Evolutionary conservation across 30 jellyfish, hydroid and myxozoan species (phyloP).

Genomic region (Calvadosia cruxmelitensis): DNA sequence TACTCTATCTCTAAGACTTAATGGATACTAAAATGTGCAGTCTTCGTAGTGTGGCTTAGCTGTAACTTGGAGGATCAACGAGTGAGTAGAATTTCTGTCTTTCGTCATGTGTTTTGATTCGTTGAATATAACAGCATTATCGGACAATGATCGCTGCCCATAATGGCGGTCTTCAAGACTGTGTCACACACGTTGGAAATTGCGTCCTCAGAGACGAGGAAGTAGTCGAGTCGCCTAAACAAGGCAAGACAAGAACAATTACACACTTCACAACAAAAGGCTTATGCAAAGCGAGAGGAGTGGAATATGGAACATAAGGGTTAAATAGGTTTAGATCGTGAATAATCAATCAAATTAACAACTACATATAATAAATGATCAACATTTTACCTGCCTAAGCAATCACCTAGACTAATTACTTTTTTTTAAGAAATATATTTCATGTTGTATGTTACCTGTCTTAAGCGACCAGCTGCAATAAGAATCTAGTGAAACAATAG

Average conservation of each 20-base stretch:
- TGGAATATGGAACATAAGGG: not conserved
- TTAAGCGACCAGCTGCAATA: no score
- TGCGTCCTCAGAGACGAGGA: constrained; percentile 50
- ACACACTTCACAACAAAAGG: not conserved
- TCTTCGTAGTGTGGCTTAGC: no score
- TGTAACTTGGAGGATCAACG: no score
- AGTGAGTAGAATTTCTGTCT: not conserved
- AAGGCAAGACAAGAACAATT: not conserved
- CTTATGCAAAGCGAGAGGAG: not conserved
- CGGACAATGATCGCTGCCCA: constrained; percentile 99
- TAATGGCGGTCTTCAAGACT: constrained; percentile 30
- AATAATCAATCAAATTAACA: not conserved
- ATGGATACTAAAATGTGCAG: no score
- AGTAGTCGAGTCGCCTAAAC: constrained; percentile 94
- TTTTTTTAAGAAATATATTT: not conserved
- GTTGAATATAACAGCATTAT: no score
- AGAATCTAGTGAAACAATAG: no score
- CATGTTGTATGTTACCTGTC: no score
- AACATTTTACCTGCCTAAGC: not conserved
- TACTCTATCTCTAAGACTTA: no score
- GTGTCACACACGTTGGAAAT: constrained; percentile 61
- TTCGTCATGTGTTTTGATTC: not conserved
- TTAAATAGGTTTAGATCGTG: not conserved
- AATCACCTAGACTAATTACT: not conserved
- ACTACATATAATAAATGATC: not conserved